Conservation (phyloP, 2,113 vertebrate genomes). For the Syngnathus scovelli region DNA sequence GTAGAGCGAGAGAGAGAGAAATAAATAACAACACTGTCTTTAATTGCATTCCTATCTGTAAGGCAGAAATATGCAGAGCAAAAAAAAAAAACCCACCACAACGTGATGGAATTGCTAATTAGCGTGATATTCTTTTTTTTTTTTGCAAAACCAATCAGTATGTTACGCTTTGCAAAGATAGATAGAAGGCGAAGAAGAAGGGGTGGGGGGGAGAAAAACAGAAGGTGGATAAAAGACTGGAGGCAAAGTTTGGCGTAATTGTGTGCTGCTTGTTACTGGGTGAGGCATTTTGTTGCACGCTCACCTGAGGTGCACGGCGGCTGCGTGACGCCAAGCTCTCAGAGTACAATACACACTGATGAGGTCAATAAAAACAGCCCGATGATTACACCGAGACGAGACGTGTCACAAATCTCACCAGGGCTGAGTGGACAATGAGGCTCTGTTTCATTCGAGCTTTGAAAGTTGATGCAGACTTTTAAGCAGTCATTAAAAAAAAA, state of each 20-base stretch:
- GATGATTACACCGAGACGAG: constrained; percentile 38
- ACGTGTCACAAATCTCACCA: constrained; percentile 39
- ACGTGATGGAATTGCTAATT: constrained; percentile 67
- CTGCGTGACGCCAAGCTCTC: constrained; percentile 1
- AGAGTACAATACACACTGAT: constrained; percentile 52
- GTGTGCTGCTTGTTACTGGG: background rate
- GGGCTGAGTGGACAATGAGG: constrained; percentile 52
- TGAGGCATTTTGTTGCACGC: background rate
- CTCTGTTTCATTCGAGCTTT: constrained; percentile 61
- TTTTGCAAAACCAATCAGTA: constrained; percentile 60
- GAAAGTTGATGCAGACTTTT: constrained; percentile 73
- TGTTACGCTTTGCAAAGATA: constrained; percentile 26
- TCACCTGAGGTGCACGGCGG: background rate
- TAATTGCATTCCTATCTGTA: constrained; percentile 76
- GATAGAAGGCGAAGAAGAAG: constrained; percentile 49
- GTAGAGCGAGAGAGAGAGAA: constrained; percentile 5
- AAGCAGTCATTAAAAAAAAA: constrained; percentile 42
- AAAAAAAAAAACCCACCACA: constrained; percentile 41
- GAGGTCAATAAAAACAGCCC: constrained; percentile 56
- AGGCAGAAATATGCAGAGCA: constrained; percentile 69
- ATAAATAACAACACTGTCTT: constrained; percentile 51
- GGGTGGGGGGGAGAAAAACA: constrained; percentile 56
- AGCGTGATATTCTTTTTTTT: constrained; percentile 53
- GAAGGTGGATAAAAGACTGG: constrained; percentile 54
- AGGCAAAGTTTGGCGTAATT: constrained; percentile 54